A percentile compares a stretch with the other conserved stretches of the same genome.
These are phyloP conservation scores for Entomyzon cyanotis DNA, from an alignment of 2,113 vertebrate genomes.

Conservation along the genomic window DNA sequence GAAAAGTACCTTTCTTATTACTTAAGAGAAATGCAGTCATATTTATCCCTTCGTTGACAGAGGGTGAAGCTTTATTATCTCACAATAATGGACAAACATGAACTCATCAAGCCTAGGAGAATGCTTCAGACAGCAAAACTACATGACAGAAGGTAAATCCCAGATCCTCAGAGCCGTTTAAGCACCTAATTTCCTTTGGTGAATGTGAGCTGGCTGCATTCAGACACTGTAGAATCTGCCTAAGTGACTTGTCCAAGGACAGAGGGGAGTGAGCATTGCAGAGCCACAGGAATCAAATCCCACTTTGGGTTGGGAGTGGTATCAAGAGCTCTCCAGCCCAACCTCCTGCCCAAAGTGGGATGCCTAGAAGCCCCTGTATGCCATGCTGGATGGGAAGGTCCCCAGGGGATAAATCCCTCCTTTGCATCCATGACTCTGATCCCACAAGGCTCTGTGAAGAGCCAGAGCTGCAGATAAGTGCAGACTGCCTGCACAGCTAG, in stretches of 20 bases:
- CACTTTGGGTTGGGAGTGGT: not conserved
- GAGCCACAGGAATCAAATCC: not conserved
- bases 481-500: not conserved
- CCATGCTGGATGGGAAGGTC: not conserved
- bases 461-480: not conserved
- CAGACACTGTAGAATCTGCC: not conserved
- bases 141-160: not conserved
- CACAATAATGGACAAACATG: not conserved
- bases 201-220: not conserved
- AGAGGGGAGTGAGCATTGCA: not conserved
- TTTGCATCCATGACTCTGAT: not conserved
- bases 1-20: slow-evolving; percentile 30
- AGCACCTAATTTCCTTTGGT: not conserved
- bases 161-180: not conserved
- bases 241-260: not conserved
- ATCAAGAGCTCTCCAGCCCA: not conserved
- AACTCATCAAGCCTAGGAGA: not conserved
- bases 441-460: not conserved
- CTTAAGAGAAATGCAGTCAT: not conserved
- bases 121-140: not conserved
- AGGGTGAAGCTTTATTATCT: slow-evolving; percentile 1
- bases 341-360: not conserved
- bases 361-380: not conserved
- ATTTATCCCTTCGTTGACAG: not conserved
- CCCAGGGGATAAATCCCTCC: not conserved